Evolutionary conservation across 37 sponge, comb jelly and placozoan species (phyloP).

Genomic region (Geodia barretti): DNA sequence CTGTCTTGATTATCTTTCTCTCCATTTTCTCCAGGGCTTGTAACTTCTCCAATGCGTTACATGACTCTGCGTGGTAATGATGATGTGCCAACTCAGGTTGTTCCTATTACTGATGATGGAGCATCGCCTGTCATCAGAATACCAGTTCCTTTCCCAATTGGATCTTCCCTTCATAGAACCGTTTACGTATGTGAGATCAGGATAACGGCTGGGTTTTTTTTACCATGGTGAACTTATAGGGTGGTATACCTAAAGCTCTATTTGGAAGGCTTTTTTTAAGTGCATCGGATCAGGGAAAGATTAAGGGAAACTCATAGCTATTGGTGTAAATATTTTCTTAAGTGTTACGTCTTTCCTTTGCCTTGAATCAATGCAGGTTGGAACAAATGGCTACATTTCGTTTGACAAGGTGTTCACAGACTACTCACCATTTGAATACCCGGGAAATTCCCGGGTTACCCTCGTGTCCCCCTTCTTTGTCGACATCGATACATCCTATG

Average conservation of each 20-base stretch:
- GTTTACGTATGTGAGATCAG: neutral
- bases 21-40: neutral
- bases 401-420: neutral
- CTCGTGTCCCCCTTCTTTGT: neutral
- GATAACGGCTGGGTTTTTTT: too few species aligned
- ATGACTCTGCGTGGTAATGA: neutral
- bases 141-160: neutral
- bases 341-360: too few species aligned
- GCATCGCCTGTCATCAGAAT: neutral
- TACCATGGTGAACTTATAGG: too few species aligned
- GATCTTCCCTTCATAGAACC: neutral
- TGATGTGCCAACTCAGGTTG: neutral
- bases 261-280: too few species aligned
- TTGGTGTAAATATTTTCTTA: too few species aligned
- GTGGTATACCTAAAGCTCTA: too few species aligned
- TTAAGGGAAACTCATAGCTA: too few species aligned
- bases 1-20: too few species aligned
- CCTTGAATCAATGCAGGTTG: too few species aligned
- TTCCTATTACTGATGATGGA: neutral
- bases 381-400: neutral
- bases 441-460: neutral
- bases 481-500: neutral
- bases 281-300: too few species aligned
- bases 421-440: neutral
- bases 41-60: neutral